These are phyloP conservation scores for Lacerta viridis DNA, from an alignment of 2,797 vertebrate species.

Conservation along the genomic window DNA sequence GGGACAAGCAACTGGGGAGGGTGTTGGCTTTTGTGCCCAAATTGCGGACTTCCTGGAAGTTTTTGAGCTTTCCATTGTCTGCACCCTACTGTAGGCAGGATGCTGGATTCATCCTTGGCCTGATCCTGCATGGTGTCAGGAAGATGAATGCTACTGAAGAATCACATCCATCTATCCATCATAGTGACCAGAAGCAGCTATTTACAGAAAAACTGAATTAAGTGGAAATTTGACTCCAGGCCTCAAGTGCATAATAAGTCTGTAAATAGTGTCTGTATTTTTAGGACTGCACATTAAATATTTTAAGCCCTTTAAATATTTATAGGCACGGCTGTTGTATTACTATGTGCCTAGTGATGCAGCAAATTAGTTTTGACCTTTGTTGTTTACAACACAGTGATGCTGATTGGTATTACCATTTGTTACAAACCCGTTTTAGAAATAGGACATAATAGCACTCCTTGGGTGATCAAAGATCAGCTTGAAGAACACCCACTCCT, in stretches of 20 bases:
- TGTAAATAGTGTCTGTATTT: neutral
- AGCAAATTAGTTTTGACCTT: slow-evolving; percentile 28
- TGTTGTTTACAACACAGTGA: neutral
- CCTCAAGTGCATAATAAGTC: neutral
- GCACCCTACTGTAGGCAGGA: neutral
- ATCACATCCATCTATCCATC: neutral
- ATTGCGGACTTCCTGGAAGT: neutral
- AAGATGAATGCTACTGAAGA: neutral
- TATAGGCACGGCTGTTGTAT: slow-evolving; percentile 18
- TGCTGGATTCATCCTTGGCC: neutral
- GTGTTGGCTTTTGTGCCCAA: neutral
- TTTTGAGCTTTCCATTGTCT: no score
- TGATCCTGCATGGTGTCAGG: neutral
- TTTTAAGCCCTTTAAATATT: slow-evolving; percentile 8
- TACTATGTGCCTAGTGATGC: neutral
- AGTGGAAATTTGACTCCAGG: neutral
- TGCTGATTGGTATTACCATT: neutral
- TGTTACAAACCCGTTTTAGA: neutral
- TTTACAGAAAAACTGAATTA: neutral
- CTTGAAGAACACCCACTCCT: neutral
- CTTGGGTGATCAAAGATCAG: neutral
- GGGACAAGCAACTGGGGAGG: neutral
- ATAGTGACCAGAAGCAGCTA: neutral
- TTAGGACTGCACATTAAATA: neutral
- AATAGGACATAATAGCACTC: neutral